Conservation (phyloP, 2,113 vertebrate species). For the Callionymus lyra region DNA sequence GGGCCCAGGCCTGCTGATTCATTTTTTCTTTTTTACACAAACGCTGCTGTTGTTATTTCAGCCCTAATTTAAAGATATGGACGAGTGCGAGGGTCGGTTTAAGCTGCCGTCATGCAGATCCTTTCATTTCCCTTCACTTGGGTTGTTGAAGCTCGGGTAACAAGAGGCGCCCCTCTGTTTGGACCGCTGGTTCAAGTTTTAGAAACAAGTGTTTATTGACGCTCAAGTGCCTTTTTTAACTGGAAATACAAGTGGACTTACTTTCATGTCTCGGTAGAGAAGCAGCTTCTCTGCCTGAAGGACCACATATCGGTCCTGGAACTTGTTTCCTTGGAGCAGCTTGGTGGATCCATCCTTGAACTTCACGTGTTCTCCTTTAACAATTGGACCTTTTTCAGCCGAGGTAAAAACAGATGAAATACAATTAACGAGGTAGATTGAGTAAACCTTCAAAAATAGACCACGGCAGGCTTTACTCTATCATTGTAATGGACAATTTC, state of each 20-base stretch:
- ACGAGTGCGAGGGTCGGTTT: constrained; percentile 1
- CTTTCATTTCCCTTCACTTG: constrained; percentile 3
- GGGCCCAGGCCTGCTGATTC: constrained; percentile 21
- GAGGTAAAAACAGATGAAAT: constrained; percentile 39
- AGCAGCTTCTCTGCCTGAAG: constrained; percentile 76
- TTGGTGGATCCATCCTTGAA: constrained; percentile 86
- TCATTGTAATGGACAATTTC: too few species aligned
- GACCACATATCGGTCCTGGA: constrained; percentile 85
- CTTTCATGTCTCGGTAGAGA: constrained; percentile 88
- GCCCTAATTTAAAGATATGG: constrained; percentile 13
- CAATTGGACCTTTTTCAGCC: constrained; percentile 36
- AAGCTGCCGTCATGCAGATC: neutral
- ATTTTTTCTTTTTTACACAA: constrained; percentile 1
- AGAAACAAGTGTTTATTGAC: constrained; percentile 10
- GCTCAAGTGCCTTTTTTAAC: constrained; percentile 5
- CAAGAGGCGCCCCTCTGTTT: too few species aligned
- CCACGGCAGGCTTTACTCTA: too few species aligned
- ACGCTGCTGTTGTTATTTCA: constrained; percentile 16
- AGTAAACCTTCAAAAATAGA: neutral
- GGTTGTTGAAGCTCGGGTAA: too few species aligned
- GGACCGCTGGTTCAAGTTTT: too few species aligned
- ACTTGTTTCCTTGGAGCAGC: constrained; percentile 84
- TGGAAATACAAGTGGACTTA: constrained; percentile 34
- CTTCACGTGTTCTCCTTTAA: constrained; percentile 77
- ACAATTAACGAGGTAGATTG: too few species aligned